Percentiles rank a stretch among this genome's conserved stretches.
Conservation (phyloP, 23 tunicate species). For the Ciona savignyi region DNA sequence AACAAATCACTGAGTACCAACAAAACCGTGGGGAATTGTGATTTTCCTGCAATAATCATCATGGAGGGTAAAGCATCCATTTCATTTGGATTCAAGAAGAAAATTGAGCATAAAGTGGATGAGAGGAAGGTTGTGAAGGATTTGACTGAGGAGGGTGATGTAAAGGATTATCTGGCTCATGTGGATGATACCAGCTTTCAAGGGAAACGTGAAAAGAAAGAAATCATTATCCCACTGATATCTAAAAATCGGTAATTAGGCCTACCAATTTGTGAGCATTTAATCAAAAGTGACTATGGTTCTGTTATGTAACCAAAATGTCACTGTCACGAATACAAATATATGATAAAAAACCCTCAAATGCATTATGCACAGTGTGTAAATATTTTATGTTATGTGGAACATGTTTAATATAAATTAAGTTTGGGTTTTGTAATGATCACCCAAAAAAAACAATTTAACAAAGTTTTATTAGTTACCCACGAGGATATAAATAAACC, state of each 20-base stretch:
- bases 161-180: slow-evolving; percentile 19
- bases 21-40: slow-evolving; percentile 17
- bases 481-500: too few species aligned
- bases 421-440: too few species aligned
- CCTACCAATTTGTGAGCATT: too few species aligned
- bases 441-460: too few species aligned
- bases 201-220: slow-evolving; percentile 9
- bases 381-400: too few species aligned
- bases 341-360: too few species aligned
- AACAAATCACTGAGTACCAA: slow-evolving; percentile 64
- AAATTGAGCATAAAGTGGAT: slow-evolving; percentile 61
- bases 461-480: too few species aligned
- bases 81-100: slow-evolving; percentile 79
- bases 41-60: not conserved
- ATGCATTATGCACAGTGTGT: too few species aligned
- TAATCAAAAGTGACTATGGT: too few species aligned
- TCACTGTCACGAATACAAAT: too few species aligned
- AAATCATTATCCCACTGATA: slow-evolving; percentile 56
- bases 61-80: slow-evolving; percentile 15
- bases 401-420: too few species aligned
- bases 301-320: too few species aligned
- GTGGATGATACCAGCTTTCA: slow-evolving; percentile 13
- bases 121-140: slow-evolving; percentile 31
- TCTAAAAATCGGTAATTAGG: slow-evolving; percentile 47
- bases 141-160: slow-evolving; percentile 4